A percentile compares a stretch with the other conserved stretches of the same genome.
phyloP scores from a whole-genome alignment of 1,140 invertebrate species.

The Meloidogyne exigua region DNA sequence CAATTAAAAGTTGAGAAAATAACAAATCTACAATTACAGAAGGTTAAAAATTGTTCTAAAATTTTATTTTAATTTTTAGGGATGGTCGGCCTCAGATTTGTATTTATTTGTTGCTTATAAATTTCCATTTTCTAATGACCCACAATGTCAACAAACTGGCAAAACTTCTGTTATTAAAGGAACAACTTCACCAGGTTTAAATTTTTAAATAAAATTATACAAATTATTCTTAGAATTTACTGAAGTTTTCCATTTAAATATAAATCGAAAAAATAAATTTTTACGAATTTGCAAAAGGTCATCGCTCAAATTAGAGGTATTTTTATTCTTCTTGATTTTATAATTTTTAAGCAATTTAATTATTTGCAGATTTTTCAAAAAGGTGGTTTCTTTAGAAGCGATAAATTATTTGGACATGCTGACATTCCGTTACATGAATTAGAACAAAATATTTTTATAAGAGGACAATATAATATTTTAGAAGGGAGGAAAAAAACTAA shows the following conservation, averaged over 20 bases:
- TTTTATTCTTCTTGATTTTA: background rate
- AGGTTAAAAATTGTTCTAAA: slow-evolving; percentile 4
- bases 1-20: slow-evolving; percentile 40
- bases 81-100: slow-evolving; percentile 40
- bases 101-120: slow-evolving; percentile 41
- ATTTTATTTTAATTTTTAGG: slow-evolving; percentile 7
- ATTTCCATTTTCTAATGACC: slow-evolving; percentile 46
- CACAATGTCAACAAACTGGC: slow-evolving; percentile 36
- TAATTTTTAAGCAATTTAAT: too few relatives aligned
- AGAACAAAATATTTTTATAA: slow-evolving; percentile 34
- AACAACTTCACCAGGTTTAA: slow-evolving; percentile 34
- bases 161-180: slow-evolving; percentile 32
- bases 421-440: slow-evolving; percentile 35
- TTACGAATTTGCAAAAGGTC: slow-evolving; percentile 26
- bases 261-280: slow-evolving; percentile 42
- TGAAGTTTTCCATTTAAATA: slow-evolving; percentile 36
- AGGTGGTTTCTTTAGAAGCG: slow-evolving; percentile 42
- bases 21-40: slow-evolving; percentile 40
- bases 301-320: slow-evolving; percentile 40
- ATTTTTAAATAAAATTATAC: background rate
- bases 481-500: slow-evolving; percentile 34
- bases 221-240: slow-evolving; percentile 35
- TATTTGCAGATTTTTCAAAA: slow-evolving; percentile 37
- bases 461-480: slow-evolving; percentile 12
- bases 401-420: slow-evolving; percentile 41